A percentile compares a stretch with the other conserved stretches of the same genome.
These are phyloP conservation scores for Lymantria monacha DNA, from an alignment of 2,888 invertebrate species.

Conservation along the genomic window DNA sequence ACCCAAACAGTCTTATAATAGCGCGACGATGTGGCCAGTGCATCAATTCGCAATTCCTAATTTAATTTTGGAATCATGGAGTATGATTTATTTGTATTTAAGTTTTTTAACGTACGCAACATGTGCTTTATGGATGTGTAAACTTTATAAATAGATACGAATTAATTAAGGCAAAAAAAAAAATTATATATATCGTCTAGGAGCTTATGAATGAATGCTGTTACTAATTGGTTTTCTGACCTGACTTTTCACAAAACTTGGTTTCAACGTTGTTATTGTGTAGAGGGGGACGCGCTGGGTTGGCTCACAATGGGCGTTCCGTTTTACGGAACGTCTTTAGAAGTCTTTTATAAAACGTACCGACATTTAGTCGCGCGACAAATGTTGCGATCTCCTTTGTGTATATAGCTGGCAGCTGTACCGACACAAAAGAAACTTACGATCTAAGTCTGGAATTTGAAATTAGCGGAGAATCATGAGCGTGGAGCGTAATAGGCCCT, in stretches of 20 bases:
- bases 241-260: constrained; percentile 55
- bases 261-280: constrained; percentile 47
- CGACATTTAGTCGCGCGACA: constrained; percentile 65
- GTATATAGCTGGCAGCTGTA: constrained; percentile 71
- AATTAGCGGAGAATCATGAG: constrained; percentile 74
- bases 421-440: constrained; percentile 64
- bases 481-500: constrained; percentile 65
- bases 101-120: constrained; percentile 46
- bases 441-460: constrained; percentile 64
- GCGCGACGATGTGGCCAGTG: constrained; percentile 72
- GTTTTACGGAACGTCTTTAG: constrained; percentile 69
- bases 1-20: constrained; percentile 77
- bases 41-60: constrained; percentile 69
- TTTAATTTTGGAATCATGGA: constrained; percentile 61
- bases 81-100: constrained; percentile 70
- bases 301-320: constrained; percentile 64
- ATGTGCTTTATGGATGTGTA: constrained; percentile 60
- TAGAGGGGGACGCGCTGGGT: constrained; percentile 47
- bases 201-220: constrained; percentile 54
- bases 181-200: constrained; percentile 45
- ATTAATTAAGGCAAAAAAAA: constrained; percentile 43
- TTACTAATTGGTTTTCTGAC: constrained; percentile 60
- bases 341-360: constrained; percentile 65
- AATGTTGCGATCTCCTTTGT: constrained; percentile 75
- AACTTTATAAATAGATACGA: constrained; percentile 50